Evolutionary conservation across 2,888 invertebrate species (phyloP).

Genomic region (Chalcosyrphus nemorum): DNA sequence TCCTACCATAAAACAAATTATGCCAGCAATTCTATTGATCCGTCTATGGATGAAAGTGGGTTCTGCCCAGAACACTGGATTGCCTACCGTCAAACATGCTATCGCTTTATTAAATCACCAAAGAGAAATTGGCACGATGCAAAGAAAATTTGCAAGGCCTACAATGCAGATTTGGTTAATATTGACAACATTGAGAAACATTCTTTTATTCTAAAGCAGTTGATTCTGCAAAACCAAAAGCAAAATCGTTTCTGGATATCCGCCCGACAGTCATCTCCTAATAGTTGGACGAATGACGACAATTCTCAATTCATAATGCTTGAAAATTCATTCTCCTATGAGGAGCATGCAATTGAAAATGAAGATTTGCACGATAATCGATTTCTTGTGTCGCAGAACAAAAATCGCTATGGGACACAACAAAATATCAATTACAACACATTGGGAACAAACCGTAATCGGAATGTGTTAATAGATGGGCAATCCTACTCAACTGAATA

Average conservation of each 20-base stretch:
- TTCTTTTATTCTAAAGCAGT: slow-evolving; percentile 90
- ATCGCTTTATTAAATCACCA: slow-evolving; percentile 94
- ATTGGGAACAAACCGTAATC: slow-evolving; percentile 75
- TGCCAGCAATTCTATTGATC: slow-evolving; percentile 77
- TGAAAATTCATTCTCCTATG: slow-evolving; percentile 92
- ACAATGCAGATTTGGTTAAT: slow-evolving; percentile 90
- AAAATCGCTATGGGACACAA: slow-evolving; percentile 67
- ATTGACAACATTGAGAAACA: slow-evolving; percentile 93
- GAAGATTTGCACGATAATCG: slow-evolving; percentile 81
- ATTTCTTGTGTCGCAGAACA: slow-evolving; percentile 76
- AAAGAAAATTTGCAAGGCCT: slow-evolving; percentile 91
- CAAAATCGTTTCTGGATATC: slow-evolving; percentile 94
- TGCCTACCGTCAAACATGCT: slow-evolving; percentile 91
- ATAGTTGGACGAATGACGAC: slow-evolving; percentile 93
- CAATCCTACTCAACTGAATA: slow-evolving; percentile 75
- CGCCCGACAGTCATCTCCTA: slow-evolving; percentile 88
- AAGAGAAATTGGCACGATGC: slow-evolving; percentile 91
- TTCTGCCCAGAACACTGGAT: slow-evolving; percentile 94
- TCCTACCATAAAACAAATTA: slow-evolving; percentile 32
- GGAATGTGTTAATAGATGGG: slow-evolving; percentile 75
- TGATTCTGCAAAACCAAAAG: slow-evolving; percentile 92
- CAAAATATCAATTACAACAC: slow-evolving; percentile 29
- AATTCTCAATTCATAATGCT: slow-evolving; percentile 89
- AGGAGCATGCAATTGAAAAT: slow-evolving; percentile 82
- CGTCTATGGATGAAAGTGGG: slow-evolving; percentile 79